Base-by-base conservation (phyloP, 2,113 vertebrate genomes). In the Engystomops pustulosus region DNA sequence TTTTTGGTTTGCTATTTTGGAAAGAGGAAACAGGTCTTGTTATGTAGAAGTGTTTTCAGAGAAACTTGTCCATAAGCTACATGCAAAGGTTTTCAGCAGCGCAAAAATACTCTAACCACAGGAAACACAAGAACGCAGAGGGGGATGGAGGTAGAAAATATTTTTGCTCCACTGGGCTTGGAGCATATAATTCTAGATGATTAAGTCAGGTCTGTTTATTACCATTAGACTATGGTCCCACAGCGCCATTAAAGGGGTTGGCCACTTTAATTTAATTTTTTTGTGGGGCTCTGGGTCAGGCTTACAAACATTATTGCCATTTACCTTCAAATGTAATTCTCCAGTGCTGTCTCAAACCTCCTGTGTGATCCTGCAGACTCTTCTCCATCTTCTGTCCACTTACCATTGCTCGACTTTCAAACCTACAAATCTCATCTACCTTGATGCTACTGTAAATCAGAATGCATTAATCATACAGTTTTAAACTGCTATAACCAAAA, bases 31-130 rank as follows among this genome's bases (percentile, higher is more conserved):
- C 25, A 23, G 30, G 41, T 51, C n/a, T 34, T 81, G 62, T 51
- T 81, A 49, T 81, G 65, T 81, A 81, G 65, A 81, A 81, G 10
- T 81, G 45, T 20, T 69, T 80, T 80, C 79, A 51, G 79, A 80
- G 62, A 80, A 80, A 10, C 62, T 32, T 69, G 60, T 45, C 41
- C 49, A 18, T 80, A 12, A 23, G 20, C 18, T 69, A 23, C 41
- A 36, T 9, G 27, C 15, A 70, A 11, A 70, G 79, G 45, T 8
- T 69, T 25, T 51, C 38, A 5, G 65, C 79, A 27, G 49, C 47
- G 7, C 18, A 7, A 80, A 69, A 81, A 81, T 47, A 70, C 18
- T 34, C 27, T 70, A 81, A 70, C 79, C 79, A 81, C 79, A 51
- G 79, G 79, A 81, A 80, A 53, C 5, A 11, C 55, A 79, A 62